Percentiles rank a stretch among this genome's conserved stretches.
Conservation (phyloP, 2,113 vertebrate genomes). For the Phyllostomus hastatus region DNA sequence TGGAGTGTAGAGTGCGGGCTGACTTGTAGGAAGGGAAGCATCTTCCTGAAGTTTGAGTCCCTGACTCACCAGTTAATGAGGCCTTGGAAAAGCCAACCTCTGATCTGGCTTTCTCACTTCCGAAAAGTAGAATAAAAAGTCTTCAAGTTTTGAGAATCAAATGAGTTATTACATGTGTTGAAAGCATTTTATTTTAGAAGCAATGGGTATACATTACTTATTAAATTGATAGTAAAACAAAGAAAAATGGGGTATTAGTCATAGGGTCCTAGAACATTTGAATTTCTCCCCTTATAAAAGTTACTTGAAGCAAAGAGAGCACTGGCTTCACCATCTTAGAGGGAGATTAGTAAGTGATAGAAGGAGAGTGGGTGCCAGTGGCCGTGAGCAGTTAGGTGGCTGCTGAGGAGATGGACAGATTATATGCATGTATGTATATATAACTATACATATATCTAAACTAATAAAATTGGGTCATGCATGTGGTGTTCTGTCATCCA, state of each 20-base stretch:
- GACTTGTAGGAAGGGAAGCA: neutral
- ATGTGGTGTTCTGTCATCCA: neutral
- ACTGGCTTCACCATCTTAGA: neutral
- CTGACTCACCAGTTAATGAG: neutral
- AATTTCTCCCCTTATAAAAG: neutral
- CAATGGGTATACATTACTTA: neutral
- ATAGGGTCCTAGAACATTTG: neutral
- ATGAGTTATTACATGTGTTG: neutral
- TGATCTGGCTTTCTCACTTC: neutral
- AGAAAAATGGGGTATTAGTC: neutral
- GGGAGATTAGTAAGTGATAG: neutral
- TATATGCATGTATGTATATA: too few relatives aligned
- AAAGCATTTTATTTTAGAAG: conserved; percentile 31
- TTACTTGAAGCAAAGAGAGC: neutral
- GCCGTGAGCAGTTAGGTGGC: neutral
- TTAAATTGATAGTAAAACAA: neutral
- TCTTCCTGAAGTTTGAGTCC: neutral
- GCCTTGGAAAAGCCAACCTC: neutral
- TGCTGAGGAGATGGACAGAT: neutral
- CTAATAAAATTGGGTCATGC: neutral
- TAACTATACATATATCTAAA: neutral
- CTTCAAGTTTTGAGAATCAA: conserved; percentile 8
- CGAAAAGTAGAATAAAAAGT: neutral
- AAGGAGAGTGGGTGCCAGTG: neutral
- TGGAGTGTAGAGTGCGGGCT: neutral